Conservation (phyloP, 2,888 invertebrate species). For the Plutella xylostella region DNA sequence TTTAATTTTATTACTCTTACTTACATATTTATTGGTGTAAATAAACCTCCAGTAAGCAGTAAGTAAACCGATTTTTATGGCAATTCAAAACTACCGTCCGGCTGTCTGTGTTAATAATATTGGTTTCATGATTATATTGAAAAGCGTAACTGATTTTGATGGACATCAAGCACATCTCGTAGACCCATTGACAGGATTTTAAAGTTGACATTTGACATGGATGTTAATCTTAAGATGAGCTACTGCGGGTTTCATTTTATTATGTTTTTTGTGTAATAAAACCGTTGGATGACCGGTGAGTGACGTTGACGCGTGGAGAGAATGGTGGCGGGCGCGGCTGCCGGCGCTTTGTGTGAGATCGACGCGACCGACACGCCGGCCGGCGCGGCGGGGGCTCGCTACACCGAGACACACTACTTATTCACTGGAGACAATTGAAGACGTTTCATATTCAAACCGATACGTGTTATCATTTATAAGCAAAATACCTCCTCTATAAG, state of each 20-base stretch:
- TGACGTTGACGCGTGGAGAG: conserved; percentile 41
- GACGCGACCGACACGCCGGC: background rate
- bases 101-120: too few species aligned
- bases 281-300: conserved; percentile 59
- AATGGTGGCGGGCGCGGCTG: background rate
- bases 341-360: background rate
- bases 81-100: too few species aligned
- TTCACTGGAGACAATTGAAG: too few species aligned
- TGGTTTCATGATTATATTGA: background rate
- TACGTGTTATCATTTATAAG: too few species aligned
- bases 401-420: background rate
- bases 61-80: too few species aligned
- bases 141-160: conserved; percentile 1
- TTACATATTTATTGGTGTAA: background rate
- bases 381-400: background rate
- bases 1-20: conserved; percentile 16
- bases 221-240: conserved; percentile 37
- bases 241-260: conserved; percentile 29
- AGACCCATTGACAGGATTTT: conserved; percentile 16
- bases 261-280: conserved; percentile 29
- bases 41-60: too few species aligned
- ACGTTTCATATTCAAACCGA: too few species aligned
- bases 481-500: too few species aligned
- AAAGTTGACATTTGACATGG: conserved; percentile 37
- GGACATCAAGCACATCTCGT: conserved; percentile 10